Evolutionary conservation across 35 echinoderm and acorn worm species (phyloP).

Genomic region (Eucidaris tribuloides): DNA sequence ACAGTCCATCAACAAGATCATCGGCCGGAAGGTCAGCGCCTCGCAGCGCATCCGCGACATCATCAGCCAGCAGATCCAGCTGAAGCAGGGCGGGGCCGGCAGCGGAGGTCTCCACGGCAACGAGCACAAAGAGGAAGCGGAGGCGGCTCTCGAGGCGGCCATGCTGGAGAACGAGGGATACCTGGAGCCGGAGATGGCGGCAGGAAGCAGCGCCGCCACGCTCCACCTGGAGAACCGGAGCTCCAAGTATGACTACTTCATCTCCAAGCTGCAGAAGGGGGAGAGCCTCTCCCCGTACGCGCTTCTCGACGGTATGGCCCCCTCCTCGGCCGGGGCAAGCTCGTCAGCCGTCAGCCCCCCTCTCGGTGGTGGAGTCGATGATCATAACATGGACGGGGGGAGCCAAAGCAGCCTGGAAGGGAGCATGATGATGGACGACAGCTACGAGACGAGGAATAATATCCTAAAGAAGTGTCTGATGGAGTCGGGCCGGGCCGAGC

Average conservation of each 20-base stretch:
- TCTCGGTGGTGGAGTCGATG: background rate
- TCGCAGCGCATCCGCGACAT: slow-evolving; percentile 71
- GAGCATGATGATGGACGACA: background rate
- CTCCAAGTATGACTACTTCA: slow-evolving; percentile 58
- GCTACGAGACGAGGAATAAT: slow-evolving; percentile 14
- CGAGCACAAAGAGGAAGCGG: slow-evolving; percentile 6
- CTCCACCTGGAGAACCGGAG: slow-evolving; percentile 12
- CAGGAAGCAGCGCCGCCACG: background rate
- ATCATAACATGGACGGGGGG: background rate
- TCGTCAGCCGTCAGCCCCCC: slow-evolving; percentile 19
- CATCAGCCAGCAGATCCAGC: slow-evolving; percentile 66
- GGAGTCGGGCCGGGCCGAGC: slow-evolving; percentile 12
- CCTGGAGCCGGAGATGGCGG: background rate
- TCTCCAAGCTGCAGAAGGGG: slow-evolving; percentile 44
- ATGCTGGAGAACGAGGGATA: background rate
- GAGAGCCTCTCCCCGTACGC: background rate
- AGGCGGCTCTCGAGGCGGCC: slow-evolving; percentile 11
- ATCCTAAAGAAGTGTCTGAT: slow-evolving; percentile 25
- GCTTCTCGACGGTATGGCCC: background rate
- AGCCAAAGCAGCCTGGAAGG: background rate
- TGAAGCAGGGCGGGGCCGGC: slow-evolving; percentile 42
- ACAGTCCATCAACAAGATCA: slow-evolving; percentile 83
- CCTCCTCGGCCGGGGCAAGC: slow-evolving; percentile 28
- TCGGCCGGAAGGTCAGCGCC: slow-evolving; percentile 58
- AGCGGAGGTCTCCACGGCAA: background rate